Conservation (phyloP, 2,797 vertebrate genomes). For the Pteropus rufus region DNA sequence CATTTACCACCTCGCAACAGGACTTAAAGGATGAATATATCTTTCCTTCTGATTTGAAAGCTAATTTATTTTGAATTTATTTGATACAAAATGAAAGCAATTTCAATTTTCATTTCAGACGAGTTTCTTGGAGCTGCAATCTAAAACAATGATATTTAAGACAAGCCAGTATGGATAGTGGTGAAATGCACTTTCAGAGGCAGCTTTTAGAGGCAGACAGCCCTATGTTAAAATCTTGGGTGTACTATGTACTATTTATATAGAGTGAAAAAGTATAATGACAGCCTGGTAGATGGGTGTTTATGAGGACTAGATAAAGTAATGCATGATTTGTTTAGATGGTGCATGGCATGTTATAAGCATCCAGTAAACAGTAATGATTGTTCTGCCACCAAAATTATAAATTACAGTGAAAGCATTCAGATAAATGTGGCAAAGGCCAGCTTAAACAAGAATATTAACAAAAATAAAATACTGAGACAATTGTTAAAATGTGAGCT, state of each 20-base stretch:
- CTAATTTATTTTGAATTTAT: constrained; percentile 40
- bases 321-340: neutral
- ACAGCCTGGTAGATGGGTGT: neutral
- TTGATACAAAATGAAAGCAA: neutral
- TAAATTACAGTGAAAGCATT: neutral
- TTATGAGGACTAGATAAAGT: neutral
- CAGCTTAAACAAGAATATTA: neutral
- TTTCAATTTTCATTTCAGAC: constrained; percentile 33
- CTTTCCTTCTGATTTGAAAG: constrained; percentile 7
- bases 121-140: neutral
- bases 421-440: neutral
- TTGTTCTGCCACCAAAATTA: neutral
- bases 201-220: neutral
- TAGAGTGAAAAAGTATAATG: neutral
- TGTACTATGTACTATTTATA: neutral
- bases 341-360: neutral
- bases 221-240: neutral
- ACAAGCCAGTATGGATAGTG: neutral
- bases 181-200: neutral
- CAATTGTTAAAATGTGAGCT: neutral
- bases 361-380: neutral
- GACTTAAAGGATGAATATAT: neutral
- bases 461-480: neutral
- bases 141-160: neutral
- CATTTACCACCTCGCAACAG: neutral